Percentiles rank a stretch among this genome's conserved stretches.
phyloP scores from a whole-genome alignment of 2,113 vertebrate genomes.

The Forbesichthys papilliferus region DNA sequence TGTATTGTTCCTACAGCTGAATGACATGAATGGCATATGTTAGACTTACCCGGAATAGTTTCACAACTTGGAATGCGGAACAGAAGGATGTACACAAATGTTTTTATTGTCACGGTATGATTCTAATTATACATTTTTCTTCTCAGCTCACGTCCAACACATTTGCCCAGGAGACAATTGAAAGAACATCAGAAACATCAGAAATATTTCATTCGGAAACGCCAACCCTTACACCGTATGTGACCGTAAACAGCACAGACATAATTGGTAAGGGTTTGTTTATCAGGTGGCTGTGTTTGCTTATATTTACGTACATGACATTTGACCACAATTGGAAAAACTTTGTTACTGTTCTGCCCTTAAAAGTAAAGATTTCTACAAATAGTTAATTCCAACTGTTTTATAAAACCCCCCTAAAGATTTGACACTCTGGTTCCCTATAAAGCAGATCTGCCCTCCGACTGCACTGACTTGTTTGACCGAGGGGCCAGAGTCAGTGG shows the following conservation, averaged over 20 bases:
- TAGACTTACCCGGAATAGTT: too few relatives aligned
- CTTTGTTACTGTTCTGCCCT: too few relatives aligned
- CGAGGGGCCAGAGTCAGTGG: constrained; percentile 73
- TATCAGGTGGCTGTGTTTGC: not conserved
- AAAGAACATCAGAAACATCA: constrained; percentile 60
- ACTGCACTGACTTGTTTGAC: constrained; percentile 82
- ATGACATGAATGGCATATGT: too few relatives aligned
- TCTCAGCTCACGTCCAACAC: constrained; percentile 42
- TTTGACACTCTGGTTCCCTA: not conserved
- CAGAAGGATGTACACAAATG: too few relatives aligned
- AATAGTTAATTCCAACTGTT: too few relatives aligned
- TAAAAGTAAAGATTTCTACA: too few relatives aligned
- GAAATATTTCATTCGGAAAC: constrained; percentile 43
- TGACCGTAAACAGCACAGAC: constrained; percentile 51
- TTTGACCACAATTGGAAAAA: not conserved
- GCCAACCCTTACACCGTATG: constrained; percentile 59
- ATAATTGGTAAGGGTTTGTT: not conserved
- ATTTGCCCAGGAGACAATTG: constrained; percentile 67
- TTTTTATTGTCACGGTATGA: too few relatives aligned
- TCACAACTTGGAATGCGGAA: too few relatives aligned
- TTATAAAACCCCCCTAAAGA: too few relatives aligned
- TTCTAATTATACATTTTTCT: not conserved
- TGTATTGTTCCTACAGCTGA: constrained; percentile 4
- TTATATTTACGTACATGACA: not conserved
- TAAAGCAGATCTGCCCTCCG: constrained; percentile 66